Conservation (phyloP, 2,888 invertebrate species). For the Argynnis bischoffii region DNA sequence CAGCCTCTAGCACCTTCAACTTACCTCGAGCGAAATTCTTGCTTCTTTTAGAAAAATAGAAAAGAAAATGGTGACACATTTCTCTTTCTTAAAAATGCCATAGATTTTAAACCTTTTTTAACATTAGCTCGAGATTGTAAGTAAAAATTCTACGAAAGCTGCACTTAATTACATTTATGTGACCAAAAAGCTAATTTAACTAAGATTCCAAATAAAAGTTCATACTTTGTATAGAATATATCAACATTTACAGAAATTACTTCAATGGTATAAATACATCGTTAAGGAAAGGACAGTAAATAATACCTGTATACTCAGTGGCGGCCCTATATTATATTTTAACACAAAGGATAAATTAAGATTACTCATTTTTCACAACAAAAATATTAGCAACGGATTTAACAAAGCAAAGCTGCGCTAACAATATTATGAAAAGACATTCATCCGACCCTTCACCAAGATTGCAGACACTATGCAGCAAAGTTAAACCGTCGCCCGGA, state of each 20-base stretch:
- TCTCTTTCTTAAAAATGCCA: slow-evolving; percentile 40
- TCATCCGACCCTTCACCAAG: slow-evolving; percentile 40
- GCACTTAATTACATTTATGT: slow-evolving; percentile 20
- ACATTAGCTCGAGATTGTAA: slow-evolving; percentile 29
- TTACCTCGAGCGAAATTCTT: slow-evolving; percentile 54
- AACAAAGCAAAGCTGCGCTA: slow-evolving; percentile 29
- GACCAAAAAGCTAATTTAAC: slow-evolving; percentile 14
- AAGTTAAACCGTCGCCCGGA: slow-evolving; percentile 55
- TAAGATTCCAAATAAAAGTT: too few species aligned
- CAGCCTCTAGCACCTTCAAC: slow-evolving; percentile 58
- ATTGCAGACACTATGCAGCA: slow-evolving; percentile 46
- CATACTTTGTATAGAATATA: too few species aligned
- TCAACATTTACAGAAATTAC: too few species aligned
- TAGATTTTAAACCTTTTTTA: slow-evolving; percentile 37
- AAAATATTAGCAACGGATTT: slow-evolving; percentile 29
- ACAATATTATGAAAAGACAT: slow-evolving; percentile 36
- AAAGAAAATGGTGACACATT: slow-evolving; percentile 46
- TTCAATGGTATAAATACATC: too few species aligned
- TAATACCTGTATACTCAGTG: not conserved
- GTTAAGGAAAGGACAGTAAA: too few species aligned
- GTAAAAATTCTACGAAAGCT: slow-evolving; percentile 6
- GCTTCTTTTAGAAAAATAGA: slow-evolving; percentile 46
- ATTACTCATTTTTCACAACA: slow-evolving; percentile 26
- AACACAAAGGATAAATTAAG: slow-evolving; percentile 13
- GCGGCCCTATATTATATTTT: not conserved